Percentiles rank a stretch among this genome's conserved stretches.
Evolutionary conservation across 1,140 invertebrate genomes (phyloP).

Genomic region (Venustaconcha ellipsiformis): DNA sequence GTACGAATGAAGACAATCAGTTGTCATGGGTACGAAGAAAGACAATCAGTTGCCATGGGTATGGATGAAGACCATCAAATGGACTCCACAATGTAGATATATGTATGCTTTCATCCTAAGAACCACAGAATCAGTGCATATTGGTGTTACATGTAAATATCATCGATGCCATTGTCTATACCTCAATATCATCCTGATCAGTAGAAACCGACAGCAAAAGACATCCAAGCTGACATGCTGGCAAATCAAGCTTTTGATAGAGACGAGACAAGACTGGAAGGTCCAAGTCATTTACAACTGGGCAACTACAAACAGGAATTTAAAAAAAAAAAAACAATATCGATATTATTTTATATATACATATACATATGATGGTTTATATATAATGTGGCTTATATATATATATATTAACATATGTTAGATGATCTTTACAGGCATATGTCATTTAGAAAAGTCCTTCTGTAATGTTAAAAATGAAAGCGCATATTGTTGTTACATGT

Average conservation of each 20-base stretch:
- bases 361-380: background rate
- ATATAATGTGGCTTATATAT: background rate
- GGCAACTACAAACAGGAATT: slow-evolving; percentile 42
- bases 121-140: too few species aligned
- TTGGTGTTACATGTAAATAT: too few species aligned
- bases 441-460: too few species aligned
- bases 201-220: slow-evolving; percentile 20
- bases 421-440: background rate
- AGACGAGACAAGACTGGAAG: slow-evolving; percentile 28
- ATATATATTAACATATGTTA: background rate
- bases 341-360: background rate
- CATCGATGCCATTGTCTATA: too few species aligned
- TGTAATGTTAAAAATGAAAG: background rate
- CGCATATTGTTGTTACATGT: too few species aligned
- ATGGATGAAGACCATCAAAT: too few species aligned
- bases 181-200: too few species aligned
- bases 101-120: too few species aligned
- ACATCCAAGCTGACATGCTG: slow-evolving; percentile 44
- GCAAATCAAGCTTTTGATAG: slow-evolving; percentile 40
- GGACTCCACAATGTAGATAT: too few species aligned
- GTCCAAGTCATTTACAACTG: slow-evolving; percentile 38
- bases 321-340: background rate
- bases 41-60: too few species aligned
- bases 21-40: too few species aligned
- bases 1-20: too few species aligned